phyloP scores from a whole-genome alignment of 2,113 vertebrate genomes.

The Orycteropus afer region DNA sequence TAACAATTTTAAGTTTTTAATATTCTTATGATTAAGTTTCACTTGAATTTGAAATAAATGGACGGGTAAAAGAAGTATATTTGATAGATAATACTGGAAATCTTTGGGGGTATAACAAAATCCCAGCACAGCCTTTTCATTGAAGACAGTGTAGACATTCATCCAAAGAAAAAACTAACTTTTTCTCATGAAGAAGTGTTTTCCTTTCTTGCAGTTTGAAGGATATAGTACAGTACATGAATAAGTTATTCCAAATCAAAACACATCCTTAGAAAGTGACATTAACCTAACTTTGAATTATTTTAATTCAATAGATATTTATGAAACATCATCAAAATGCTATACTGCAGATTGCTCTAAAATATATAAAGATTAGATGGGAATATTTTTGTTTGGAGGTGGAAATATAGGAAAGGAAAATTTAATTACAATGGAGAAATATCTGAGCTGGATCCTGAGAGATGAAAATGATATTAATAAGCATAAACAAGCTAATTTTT shows the following conservation, averaged over 20 bases:
- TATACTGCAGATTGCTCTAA: neutral
- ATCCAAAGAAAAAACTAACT: neutral
- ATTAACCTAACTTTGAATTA: constrained; percentile 19
- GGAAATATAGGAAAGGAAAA: neutral
- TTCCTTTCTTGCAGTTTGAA: constrained; percentile 26
- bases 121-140: neutral
- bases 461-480: neutral
- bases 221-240: neutral
- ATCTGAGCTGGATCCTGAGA: neutral
- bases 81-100: neutral
- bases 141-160: neutral
- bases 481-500: no score
- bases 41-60: neutral
- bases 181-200: neutral
- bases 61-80: neutral
- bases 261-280: neutral
- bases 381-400: neutral
- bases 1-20: constrained; percentile 36
- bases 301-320: constrained; percentile 20
- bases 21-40: neutral
- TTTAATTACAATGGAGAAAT: neutral
- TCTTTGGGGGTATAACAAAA: neutral
- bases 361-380: neutral
- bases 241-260: constrained; percentile 29
- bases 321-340: neutral